Evolutionary conservation across 2,113 vertebrate species (phyloP).

Genomic region (Corythornis madagascariensis): DNA sequence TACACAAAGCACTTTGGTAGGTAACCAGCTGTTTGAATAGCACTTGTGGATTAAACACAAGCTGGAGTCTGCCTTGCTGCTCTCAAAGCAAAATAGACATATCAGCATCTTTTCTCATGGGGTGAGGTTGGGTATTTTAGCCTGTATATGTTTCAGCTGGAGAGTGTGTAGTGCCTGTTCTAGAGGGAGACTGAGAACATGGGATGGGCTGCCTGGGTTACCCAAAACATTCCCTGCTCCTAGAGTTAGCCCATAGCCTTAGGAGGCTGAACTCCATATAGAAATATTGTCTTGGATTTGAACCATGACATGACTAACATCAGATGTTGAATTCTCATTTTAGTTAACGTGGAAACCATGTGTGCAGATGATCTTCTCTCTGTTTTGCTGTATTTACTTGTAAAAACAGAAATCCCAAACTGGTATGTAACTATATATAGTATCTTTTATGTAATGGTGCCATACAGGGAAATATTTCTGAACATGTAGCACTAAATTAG

Average conservation of each 20-base stretch:
- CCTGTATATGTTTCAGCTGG: not conserved
- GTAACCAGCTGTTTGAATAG: not conserved
- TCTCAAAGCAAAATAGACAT: not conserved
- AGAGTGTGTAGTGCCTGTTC: not conserved
- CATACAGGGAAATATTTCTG: not conserved
- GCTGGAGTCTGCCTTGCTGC: not conserved
- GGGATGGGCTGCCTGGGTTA: not conserved
- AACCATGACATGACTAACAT: not conserved
- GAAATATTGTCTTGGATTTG: not conserved
- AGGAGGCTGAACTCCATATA: not conserved
- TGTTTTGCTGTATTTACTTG: constrained; percentile 91
- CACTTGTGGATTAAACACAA: not conserved
- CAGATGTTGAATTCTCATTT: not conserved
- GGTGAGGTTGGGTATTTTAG: not conserved
- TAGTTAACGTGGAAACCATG: constrained; percentile 90
- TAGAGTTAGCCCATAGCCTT: not conserved
- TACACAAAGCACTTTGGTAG: not conserved
- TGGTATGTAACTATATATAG: constrained; percentile 78
- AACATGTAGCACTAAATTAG: not conserved
- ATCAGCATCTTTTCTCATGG: not conserved
- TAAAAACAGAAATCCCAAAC: constrained; percentile 97
- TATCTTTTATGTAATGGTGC: not conserved
- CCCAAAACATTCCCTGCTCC: not conserved
- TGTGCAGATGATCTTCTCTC: constrained; percentile 95
- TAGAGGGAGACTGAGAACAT: not conserved